A percentile compares a stretch with the other conserved stretches of the same genome.
Evolutionary conservation across 2,113 vertebrate species (phyloP).

Genomic region (Onychostoma macrolepis): DNA sequence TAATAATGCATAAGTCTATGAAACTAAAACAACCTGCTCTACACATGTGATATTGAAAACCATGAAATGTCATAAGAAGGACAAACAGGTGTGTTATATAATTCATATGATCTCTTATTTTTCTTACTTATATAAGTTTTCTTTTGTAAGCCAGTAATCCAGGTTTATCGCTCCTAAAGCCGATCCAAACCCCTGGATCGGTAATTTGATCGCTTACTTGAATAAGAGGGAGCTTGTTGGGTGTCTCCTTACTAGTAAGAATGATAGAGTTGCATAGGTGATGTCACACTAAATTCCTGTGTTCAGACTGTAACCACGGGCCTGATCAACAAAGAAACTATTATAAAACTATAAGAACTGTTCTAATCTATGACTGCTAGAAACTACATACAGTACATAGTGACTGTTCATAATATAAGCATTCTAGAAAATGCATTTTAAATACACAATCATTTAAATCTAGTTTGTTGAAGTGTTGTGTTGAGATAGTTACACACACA

Average conservation of each 20-base stretch:
- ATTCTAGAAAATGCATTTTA: neutral
- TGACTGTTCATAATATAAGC: neutral
- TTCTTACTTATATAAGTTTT: neutral
- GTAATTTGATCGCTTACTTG: constrained; percentile 70
- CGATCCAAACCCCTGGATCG: constrained; percentile 55
- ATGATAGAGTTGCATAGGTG: constrained; percentile 54
- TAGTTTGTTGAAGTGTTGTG: neutral
- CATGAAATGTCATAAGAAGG: neutral
- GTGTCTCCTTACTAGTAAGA: constrained; percentile 72
- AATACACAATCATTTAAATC: neutral
- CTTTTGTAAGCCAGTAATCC: constrained; percentile 29
- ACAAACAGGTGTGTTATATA: neutral
- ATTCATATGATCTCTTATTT: neutral
- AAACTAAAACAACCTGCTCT: constrained; percentile 7
- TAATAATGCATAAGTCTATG: constrained; percentile 57
- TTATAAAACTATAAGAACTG: neutral
- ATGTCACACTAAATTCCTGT: constrained; percentile 62
- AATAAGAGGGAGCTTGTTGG: constrained; percentile 57
- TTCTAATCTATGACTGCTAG: neutral
- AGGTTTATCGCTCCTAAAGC: constrained; percentile 61
- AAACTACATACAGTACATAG: neutral
- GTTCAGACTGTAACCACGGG: constrained; percentile 17
- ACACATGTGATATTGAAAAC: neutral
- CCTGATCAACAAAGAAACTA: neutral
- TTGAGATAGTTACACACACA: neutral